Conservation (phyloP, 2,113 vertebrate genomes). For the Etheostoma spectabile region DNA sequence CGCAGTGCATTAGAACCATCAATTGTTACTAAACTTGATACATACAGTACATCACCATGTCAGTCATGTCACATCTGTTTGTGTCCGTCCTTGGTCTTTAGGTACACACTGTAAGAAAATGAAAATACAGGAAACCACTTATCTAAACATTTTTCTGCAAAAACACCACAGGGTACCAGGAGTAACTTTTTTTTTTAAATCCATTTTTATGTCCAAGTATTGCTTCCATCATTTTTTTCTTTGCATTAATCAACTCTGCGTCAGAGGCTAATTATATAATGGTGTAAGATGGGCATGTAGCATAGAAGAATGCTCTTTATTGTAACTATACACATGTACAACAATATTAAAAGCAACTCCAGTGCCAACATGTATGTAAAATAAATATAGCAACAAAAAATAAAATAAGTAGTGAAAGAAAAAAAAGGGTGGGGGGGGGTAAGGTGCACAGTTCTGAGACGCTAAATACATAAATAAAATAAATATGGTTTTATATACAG, state of each 20-base stretch:
- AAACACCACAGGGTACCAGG: not conserved
- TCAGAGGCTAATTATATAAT: slow-evolving; percentile 18
- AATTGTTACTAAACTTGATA: not conserved
- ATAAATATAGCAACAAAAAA: too few relatives aligned
- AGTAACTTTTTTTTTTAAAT: too few relatives aligned
- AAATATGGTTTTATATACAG: too few relatives aligned
- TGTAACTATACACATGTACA: too few relatives aligned
- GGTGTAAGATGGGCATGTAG: not conserved
- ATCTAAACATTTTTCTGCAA: not conserved
- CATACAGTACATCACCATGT: not conserved
- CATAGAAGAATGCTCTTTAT: too few relatives aligned
- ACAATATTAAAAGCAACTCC: too few relatives aligned
- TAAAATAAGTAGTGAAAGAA: too few relatives aligned
- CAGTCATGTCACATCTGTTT: slow-evolving; percentile 2
- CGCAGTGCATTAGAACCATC: not conserved
- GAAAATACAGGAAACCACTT: not conserved
- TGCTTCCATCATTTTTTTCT: not conserved
- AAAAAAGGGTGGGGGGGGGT: too few relatives aligned
- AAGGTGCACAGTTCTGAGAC: too few relatives aligned
- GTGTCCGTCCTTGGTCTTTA: not conserved
- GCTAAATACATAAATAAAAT: too few relatives aligned
- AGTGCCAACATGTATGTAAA: too few relatives aligned
- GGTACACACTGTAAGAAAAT: not conserved
- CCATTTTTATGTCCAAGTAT: not conserved
- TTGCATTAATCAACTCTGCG: slow-evolving; percentile 15